A percentile compares a stretch with the other conserved stretches of the same genome.
These are phyloP conservation scores for Gnathonemus echidnorhynchus DNA, from an alignment of 2,113 vertebrate species.

Conservation along the genomic window DNA sequence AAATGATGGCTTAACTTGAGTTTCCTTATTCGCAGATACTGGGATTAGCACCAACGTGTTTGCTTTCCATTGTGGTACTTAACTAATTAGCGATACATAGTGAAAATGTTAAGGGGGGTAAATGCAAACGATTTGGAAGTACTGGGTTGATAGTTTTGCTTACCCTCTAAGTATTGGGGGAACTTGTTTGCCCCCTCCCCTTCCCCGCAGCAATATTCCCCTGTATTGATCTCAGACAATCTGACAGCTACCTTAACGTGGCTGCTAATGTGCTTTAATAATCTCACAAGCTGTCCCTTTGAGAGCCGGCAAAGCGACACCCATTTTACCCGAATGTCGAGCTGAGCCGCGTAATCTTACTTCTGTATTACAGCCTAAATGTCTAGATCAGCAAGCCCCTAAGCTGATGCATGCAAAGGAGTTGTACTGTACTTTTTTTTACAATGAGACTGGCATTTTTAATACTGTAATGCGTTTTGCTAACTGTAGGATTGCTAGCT, in stretches of 20 bases:
- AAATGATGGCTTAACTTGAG: background rate
- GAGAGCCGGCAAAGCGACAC: background rate
- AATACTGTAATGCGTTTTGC: background rate
- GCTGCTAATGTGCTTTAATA: background rate
- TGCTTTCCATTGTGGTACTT: background rate
- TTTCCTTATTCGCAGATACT: background rate
- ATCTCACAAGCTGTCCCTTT: background rate
- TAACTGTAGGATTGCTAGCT: background rate
- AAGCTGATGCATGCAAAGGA: background rate
- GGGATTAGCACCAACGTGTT: background rate
- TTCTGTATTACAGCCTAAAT: background rate
- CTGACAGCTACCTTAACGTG: background rate
- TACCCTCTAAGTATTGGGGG: constrained; percentile 15
- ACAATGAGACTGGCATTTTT: background rate
- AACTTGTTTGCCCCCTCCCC: background rate
- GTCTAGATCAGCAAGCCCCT: background rate
- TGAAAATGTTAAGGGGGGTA: background rate
- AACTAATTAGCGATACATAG: background rate
- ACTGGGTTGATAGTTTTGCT: background rate
- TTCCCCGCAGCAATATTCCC: constrained; percentile 32
- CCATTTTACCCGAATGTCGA: background rate
- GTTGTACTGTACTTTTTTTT: background rate
- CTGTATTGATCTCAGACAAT: constrained; percentile 41
- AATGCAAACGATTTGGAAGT: background rate
- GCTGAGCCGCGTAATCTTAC: background rate